These are phyloP conservation scores for Thalassoma bifasciatum DNA, from an alignment of 2,113 vertebrate genomes.

Conservation along the genomic window DNA sequence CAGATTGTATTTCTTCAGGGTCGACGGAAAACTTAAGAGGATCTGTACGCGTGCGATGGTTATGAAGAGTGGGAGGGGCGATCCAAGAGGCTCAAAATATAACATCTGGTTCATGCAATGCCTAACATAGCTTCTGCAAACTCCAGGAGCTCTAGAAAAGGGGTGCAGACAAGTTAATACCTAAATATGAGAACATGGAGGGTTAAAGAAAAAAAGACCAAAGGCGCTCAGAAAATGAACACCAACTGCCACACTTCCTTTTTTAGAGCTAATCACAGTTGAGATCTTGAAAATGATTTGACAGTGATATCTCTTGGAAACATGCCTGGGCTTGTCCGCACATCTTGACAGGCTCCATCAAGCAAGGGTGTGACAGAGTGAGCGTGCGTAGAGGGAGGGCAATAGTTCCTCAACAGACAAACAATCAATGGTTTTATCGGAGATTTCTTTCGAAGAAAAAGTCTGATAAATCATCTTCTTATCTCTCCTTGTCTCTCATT, in stretches of 20 bases:
- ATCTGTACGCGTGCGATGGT: constrained; percentile 38
- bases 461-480: constrained; percentile 12
- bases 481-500: constrained; percentile 29
- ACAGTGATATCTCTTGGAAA: constrained; percentile 61
- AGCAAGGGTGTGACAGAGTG: constrained; percentile 33
- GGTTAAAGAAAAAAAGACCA: constrained; percentile 4
- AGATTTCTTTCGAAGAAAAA: constrained; percentile 17
- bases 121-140: constrained; percentile 25
- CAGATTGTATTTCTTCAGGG: constrained; percentile 28
- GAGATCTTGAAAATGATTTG: constrained; percentile 38
- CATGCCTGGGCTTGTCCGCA: constrained; percentile 75
- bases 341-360: constrained; percentile 55
- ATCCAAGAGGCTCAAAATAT: constrained; percentile 39
- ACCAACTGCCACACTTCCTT: constrained; percentile 24
- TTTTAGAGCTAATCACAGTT: constrained; percentile 32
- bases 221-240: constrained; percentile 3
- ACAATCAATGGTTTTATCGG: constrained; percentile 2
- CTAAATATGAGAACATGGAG: background rate
- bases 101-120: constrained; percentile 27
- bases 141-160: constrained; percentile 6
- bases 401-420: constrained; percentile 8
- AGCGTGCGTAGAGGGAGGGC: background rate
- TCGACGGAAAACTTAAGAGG: constrained; percentile 61
- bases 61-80: constrained; percentile 25
- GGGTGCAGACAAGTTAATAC: constrained; percentile 1